Conservation (phyloP, 2,888 invertebrate species). For the Leptinotarsa rubiginosa region DNA sequence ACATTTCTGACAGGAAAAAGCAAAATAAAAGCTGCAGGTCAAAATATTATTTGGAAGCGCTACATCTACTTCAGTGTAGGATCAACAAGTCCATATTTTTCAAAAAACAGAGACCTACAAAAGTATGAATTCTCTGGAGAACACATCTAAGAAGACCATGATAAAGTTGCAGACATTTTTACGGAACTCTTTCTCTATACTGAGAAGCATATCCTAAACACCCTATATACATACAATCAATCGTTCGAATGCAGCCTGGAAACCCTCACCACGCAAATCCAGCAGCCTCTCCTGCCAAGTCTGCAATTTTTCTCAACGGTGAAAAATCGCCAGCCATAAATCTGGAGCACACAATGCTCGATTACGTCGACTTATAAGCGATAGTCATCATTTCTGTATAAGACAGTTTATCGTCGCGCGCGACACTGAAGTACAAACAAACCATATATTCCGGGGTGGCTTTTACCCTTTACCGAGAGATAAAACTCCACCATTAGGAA, state of each 20-base stretch:
- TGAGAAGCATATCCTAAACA: background rate
- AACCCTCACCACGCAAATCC: background rate
- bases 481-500: background rate
- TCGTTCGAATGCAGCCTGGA: background rate
- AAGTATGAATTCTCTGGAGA: too few relatives aligned
- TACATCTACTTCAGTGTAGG: too few relatives aligned
- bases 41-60: too few relatives aligned
- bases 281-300: background rate
- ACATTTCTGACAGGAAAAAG: too few relatives aligned
- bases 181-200: too few relatives aligned
- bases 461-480: slow-evolving; percentile 1
- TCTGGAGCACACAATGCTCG: slow-evolving; percentile 7
- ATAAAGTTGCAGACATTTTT: too few relatives aligned
- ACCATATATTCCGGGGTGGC: background rate
- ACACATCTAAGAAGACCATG: too few relatives aligned
- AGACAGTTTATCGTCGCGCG: background rate
- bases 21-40: too few relatives aligned
- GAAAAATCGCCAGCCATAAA: slow-evolving; percentile 7
- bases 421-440: slow-evolving; percentile 13
- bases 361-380: slow-evolving; percentile 5
- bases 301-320: slow-evolving; percentile 5
- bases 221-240: background rate
- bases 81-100: too few relatives aligned
- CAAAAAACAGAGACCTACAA: too few relatives aligned
- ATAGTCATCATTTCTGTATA: background rate